Evolutionary conservation across 2,888 invertebrate genomes (phyloP), one percentile per base, ranked within the genome.

Genomic region (Calephelis perditalis): DNA sequence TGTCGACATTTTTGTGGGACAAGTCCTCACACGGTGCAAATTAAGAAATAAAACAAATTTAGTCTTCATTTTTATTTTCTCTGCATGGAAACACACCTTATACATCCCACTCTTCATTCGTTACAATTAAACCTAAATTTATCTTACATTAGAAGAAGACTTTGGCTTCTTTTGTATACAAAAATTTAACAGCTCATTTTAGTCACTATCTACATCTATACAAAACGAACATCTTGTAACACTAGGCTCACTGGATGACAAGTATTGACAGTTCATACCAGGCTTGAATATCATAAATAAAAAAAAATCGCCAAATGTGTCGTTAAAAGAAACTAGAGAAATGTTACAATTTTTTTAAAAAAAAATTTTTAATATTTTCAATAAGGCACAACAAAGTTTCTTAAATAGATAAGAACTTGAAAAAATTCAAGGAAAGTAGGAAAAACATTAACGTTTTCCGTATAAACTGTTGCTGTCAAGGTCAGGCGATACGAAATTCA

Each of bases 121-220:
- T 78, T 73, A 73, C 73, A 73, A 77, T 75, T 75, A 77, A 76
- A 78, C 73, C 73, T 78, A 78, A 70, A 72, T 77, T 76, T 80
- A 72, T 68, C 74, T 78, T 83, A 81, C 71, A 70, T 75, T 77
- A 78, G 76, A 81, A 83, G 87, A 89, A 89, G 86, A 84, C 86
- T 88, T 87, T 86, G 86, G 87, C 86, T 88, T 81, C 86, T 78
- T 69, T 73, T 68, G 71, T 79, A 78, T 76, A 75, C 77, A 79
- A 71, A 81, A 81, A 67, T 68, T 68, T 68, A 68, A 66, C 58
- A 47, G 52, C 49, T 59, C 55, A 73, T 72, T 71, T 67, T 72
- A 73, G 75, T 75, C 71, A 79, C 75, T 75, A 77, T 76, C 71
- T 68, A 71, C 58, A 43, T 61, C 46, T 37, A 52, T 54, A 57